Evolutionary conservation across 2,888 invertebrate genomes (phyloP).

Genomic region (Balanococcus diminutus): DNA sequence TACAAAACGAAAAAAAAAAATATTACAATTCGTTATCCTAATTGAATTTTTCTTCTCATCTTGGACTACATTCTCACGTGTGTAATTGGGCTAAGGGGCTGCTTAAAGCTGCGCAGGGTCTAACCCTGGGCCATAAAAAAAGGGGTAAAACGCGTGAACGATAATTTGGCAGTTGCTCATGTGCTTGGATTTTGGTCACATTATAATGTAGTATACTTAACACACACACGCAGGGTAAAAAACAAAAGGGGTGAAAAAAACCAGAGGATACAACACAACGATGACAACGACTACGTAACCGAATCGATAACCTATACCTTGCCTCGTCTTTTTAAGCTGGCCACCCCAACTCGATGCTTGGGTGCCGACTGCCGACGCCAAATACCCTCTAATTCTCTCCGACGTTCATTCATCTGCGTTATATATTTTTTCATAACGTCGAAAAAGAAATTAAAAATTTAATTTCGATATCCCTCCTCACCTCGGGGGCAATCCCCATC

Average conservation of each 20-base stretch:
- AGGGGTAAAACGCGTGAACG: background rate
- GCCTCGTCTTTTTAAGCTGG: background rate
- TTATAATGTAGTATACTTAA: background rate
- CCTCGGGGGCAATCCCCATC: background rate
- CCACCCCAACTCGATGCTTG: background rate
- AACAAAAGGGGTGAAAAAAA: background rate
- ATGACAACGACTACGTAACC: background rate
- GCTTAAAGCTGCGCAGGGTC: background rate
- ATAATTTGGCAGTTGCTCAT: constrained; percentile 1
- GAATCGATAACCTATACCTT: constrained; percentile 10
- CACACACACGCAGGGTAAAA: background rate
- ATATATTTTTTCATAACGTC: background rate
- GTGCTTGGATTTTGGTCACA: constrained; percentile 26
- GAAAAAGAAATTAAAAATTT: background rate
- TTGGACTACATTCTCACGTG: background rate
- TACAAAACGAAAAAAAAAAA: background rate
- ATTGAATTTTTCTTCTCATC: background rate
- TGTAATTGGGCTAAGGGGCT: background rate
- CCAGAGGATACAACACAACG: background rate
- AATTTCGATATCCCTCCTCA: background rate
- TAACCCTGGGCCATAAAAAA: no score
- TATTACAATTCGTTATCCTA: background rate
- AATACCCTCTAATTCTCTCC: background rate
- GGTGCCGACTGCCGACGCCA: constrained; percentile 1
- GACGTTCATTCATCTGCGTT: background rate